Evolutionary conservation across 2,797 vertebrate genomes (phyloP), one percentile per base, ranked within the genome.

Genomic region (Scyliorhinus canicula): DNA sequence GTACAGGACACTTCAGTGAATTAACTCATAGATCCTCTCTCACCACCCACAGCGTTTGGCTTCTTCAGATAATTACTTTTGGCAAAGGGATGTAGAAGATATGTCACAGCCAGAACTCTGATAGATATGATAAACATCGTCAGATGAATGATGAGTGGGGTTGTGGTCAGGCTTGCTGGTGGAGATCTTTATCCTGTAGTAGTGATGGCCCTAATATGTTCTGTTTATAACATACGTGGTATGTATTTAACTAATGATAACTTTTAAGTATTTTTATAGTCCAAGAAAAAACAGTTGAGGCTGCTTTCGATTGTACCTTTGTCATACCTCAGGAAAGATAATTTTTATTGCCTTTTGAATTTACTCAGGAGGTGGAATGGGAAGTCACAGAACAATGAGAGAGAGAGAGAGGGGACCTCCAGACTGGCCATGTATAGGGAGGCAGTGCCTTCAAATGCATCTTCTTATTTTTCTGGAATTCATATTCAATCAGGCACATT

Each of bases 41-140:
- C 91, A 90, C 86, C 86, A 90, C 52, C 86, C 86, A 65, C 65
- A n/a, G 93, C 35, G 63, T 74, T 94, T 94, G 93, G 67, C 93
- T 74, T 94, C 93, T 52, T 74, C 47, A 52, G 44, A 55, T 47
- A 74, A 74, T 94, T 71, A 71, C 93, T 71, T 4, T 69, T 69
- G 93, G 63, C 69, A 74, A 74, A 74, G n/a, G 44, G 26, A 74
- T 69, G 93, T 74, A 74, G 93, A 71, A 44, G 93, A 94, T 74
- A 52, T 71, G 93, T 94, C 44, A 94, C 93, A 52, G 93, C 67
- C 69, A 69, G 63, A 69, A 74, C 47, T 94, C 67, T 74, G 93
- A 52, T 71, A 35, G 69, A 69, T 50, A 74, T 94, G 93, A 94
- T 69, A 74, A 94, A 74, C 65, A 69, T 71, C 65, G 71, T 16